Evolutionary conservation across 2,113 vertebrate genomes (phyloP).

Genomic region (Trematocara nigrifrons): DNA sequence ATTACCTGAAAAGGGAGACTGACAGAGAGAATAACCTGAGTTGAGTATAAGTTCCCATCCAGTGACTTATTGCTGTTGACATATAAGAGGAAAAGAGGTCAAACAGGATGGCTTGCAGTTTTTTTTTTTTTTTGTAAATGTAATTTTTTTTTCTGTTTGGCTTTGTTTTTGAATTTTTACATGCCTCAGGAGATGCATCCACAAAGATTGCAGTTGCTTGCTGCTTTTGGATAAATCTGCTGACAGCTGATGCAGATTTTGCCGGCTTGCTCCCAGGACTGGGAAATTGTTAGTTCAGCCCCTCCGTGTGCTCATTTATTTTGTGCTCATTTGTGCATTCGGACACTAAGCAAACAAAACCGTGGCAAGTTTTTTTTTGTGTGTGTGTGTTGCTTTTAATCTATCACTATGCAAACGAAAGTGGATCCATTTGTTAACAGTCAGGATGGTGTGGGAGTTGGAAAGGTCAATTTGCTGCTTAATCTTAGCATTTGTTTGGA

Average conservation of each 20-base stretch:
- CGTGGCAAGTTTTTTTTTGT: background rate
- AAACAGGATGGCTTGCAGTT: background rate
- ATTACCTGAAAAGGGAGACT: background rate
- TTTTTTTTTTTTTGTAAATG: background rate
- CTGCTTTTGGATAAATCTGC: background rate
- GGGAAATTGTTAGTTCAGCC: background rate
- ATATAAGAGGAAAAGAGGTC: slow-evolving; percentile 16
- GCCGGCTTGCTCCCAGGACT: background rate
- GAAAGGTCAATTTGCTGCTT: slow-evolving; percentile 41
- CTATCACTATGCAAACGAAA: background rate
- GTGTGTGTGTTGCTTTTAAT: background rate
- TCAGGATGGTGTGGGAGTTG: background rate
- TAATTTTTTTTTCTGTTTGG: background rate
- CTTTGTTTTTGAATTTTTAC: slow-evolving; percentile 10
- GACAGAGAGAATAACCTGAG: background rate
- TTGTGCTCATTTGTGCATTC: background rate
- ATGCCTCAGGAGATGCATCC: background rate
- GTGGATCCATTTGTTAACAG: background rate
- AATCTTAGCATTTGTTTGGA: slow-evolving; percentile 21
- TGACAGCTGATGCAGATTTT: slow-evolving; percentile 5
- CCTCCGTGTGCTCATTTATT: background rate
- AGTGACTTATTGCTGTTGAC: background rate
- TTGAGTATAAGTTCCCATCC: background rate
- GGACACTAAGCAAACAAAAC: background rate
- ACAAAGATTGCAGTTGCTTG: background rate